A percentile compares a stretch with the other conserved stretches of the same genome.
Evolutionary conservation across 2,797 vertebrate species (phyloP).

Genomic region (Xiphophorus birchmanni): DNA sequence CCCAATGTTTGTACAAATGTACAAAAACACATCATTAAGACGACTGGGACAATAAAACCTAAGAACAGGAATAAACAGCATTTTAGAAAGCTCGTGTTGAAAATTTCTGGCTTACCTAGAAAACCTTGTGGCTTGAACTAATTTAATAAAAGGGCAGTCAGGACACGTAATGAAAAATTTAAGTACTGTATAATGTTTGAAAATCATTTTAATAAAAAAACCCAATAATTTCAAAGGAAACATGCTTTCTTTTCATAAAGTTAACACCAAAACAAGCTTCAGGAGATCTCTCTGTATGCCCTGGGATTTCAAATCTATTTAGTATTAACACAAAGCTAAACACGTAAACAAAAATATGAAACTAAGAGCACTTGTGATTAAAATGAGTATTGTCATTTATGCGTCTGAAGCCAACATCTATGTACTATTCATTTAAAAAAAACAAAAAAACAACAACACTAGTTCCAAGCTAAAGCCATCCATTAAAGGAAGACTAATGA

Average conservation of each 20-base stretch:
- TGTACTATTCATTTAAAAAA: neutral
- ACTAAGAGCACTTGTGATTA: neutral
- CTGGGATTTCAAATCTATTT: neutral
- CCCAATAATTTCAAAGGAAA: neutral
- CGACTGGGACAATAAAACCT: neutral
- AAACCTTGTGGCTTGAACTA: neutral
- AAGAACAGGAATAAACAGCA: neutral
- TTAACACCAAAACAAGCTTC: neutral
- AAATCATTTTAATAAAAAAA: neutral
- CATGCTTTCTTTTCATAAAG: neutral
- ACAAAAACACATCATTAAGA: neutral
- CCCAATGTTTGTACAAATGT: neutral
- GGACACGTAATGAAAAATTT: neutral
- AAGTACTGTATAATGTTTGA: neutral
- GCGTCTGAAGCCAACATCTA: neutral
- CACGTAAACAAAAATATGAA: neutral
- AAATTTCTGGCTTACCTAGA: neutral
- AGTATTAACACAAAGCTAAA: neutral
- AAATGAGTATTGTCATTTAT: neutral
- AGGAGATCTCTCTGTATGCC: neutral
- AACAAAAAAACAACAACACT: neutral
- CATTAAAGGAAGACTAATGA: neutral
- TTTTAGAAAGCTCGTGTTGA: neutral
- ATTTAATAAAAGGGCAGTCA: neutral
- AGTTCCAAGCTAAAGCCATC: neutral